Conservation (phyloP, 2,888 invertebrate genomes). For the Acanthosepion lycidas region DNA sequence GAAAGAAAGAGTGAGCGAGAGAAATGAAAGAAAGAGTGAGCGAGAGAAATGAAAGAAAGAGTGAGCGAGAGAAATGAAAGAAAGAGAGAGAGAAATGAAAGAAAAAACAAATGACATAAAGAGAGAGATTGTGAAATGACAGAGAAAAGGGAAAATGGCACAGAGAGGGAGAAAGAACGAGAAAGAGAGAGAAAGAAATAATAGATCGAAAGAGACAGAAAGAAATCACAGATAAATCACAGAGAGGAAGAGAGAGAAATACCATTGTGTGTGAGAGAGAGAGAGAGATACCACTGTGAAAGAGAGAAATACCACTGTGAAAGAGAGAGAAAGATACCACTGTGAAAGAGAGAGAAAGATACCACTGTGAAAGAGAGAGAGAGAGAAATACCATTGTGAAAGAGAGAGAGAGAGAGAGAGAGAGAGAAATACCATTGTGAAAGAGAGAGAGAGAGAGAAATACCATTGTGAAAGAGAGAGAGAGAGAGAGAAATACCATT, state of each 20-base stretch:
- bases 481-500: background rate
- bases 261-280: too few relatives aligned
- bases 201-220: background rate
- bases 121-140: background rate
- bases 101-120: background rate
- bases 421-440: background rate
- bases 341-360: too few relatives aligned
- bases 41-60: background rate
- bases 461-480: background rate
- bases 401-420: background rate
- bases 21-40: accelerated
- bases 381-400: too few relatives aligned
- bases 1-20: background rate
- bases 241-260: background rate
- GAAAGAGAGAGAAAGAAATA: background rate
- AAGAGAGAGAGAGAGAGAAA: too few relatives aligned
- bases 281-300: too few relatives aligned
- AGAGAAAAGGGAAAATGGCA: background rate
- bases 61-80: background rate
- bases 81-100: background rate
- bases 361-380: too few relatives aligned
- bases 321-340: too few relatives aligned
- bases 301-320: too few relatives aligned
- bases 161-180: background rate
- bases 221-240: too few relatives aligned